Evolutionary conservation across 23 tunicate species (phyloP), one percentile per base, ranked within the genome.

Genomic region (Ciona savignyi): DNA sequence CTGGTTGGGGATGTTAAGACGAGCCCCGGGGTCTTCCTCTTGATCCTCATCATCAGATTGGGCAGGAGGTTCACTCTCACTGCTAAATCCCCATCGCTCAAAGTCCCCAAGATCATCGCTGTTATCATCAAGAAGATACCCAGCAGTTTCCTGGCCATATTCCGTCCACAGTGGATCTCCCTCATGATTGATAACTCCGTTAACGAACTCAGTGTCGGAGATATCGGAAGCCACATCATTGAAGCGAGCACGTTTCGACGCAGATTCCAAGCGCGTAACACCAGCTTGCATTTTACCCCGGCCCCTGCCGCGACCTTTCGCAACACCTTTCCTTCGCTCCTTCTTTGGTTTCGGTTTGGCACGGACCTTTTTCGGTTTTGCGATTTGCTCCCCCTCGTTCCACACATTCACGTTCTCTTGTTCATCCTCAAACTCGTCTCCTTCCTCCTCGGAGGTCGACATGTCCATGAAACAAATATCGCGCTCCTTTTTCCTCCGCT

Each of bases 131-230:
- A 75, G 29, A 2, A 77, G 33, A 42, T 77, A 77, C 15, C 75
- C 87, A 29, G 75, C 87, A n/a, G 78, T 75, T 33, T 76, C 81
- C 32, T 76, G 72, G 22, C 64, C 77, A 62, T 83, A 83, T 29
- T 83, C 89, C 30, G 76, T 63, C 89, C 89, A 83, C 63, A 83
- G 35, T 2, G 81, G 89, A 51, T 83, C 89, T 28, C 81, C 82
- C 23, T 77, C 63, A 27, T 70, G 71, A 51, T 63, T 73, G 4
- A 27, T 20, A 3, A 27, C 27, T 4, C 63, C 85, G 70, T 73
- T 69, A 35, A 34, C 72, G 64, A 29, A 63, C 25, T 71, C 72
- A 4, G 69, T 34, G 2, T 78, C 66, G 22, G 82, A 78, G 4
- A 72, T 66, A 4, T 77, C 72, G 19, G 80, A 81, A 29, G 80